phyloP scores from a whole-genome alignment of 2,888 invertebrate species.

The Silvanus unidentatus region DNA sequence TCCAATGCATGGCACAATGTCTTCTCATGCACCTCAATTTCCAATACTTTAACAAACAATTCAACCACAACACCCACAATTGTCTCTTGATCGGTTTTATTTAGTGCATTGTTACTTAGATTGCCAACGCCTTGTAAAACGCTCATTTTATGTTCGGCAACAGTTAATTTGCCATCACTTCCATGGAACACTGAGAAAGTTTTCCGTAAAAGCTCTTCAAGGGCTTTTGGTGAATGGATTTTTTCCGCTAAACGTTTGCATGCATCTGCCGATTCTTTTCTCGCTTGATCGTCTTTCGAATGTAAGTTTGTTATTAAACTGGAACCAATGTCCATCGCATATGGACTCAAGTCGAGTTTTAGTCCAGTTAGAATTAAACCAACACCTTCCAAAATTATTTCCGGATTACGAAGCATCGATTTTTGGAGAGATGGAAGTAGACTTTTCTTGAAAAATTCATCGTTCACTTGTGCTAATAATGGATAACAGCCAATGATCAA shows the following conservation, averaged over 20 bases:
- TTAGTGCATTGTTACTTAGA: constrained; percentile 64
- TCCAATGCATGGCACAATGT: constrained; percentile 76
- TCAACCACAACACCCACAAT: constrained; percentile 58
- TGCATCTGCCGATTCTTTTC: constrained; percentile 68
- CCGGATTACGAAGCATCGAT: constrained; percentile 88
- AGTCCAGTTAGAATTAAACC: constrained; percentile 67
- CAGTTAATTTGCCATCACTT: constrained; percentile 83
- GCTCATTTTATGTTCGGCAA: constrained; percentile 82
- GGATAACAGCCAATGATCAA: constrained; percentile 62
- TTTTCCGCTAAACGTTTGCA: constrained; percentile 65
- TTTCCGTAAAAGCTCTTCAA: constrained; percentile 62
- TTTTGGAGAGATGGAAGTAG: constrained; percentile 84
- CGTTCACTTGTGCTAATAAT: constrained; percentile 57
- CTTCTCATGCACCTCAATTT: constrained; percentile 88
- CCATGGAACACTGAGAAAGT: constrained; percentile 80
- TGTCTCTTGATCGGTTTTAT: constrained; percentile 52
- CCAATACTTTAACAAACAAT: constrained; percentile 71
- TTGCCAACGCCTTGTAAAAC: constrained; percentile 75
- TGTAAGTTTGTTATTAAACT: constrained; percentile 79
- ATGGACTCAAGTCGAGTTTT: constrained; percentile 69
- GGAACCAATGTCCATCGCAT: constrained; percentile 74
- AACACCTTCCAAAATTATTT: constrained; percentile 78
- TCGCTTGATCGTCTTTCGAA: constrained; percentile 75
- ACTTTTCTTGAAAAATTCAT: constrained; percentile 64
- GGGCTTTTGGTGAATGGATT: constrained; percentile 59